Base-by-base conservation (phyloP, 2,888 invertebrate genomes). In the Luffia ferchaultella region DNA sequence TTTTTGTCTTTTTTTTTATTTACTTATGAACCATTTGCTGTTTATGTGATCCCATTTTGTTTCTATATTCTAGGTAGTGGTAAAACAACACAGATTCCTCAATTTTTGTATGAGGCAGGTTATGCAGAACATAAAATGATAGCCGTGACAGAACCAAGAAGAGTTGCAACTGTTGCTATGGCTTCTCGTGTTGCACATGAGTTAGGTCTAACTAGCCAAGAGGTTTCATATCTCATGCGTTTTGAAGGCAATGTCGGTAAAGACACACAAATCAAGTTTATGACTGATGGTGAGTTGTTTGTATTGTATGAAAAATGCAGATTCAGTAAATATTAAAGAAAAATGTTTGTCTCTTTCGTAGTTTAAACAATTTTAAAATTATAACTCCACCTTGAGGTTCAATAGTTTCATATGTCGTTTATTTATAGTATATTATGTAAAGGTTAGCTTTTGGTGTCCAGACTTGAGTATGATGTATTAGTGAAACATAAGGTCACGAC, bases 21-120 rank as follows among this genome's bases (percentile, higher is more conserved):
- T n/a, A n/a, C n/a, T n/a, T n/a, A n/a, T n/a, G n/a, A n/a, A n/a
- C n/a, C n/a, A n/a, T n/a, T n/a, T n/a, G n/a, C n/a, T n/a, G n/a
- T n/a, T n/a, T n/a, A n/a, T n/a, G n/a, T n/a, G n/a, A n/a, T n/a
- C n/a, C n/a, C n/a, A n/a, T n/a, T n/a, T n/a, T n/a, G n/a, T n/a
- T n/a, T n/a, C n/a, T n/a, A n/a, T n/a, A n/a, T 54, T 45, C 45
- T 54, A 78, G 87, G 88, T 12, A 93, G 93, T 58, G 98, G 98
- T 15, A 99, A 99, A 85, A 99, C 99, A 0, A 99, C 99, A 0
- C 99, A 99, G 80, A 89, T 99, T 9, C 99, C 99, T 0, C 99
- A 99, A 75, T 99, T 99, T 67, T 86, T 99, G 0, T 98, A 96
- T 64, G 99, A 99, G 83, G 96, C 97, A 0, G 98, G 97, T 0